phyloP scores from a whole-genome alignment of 2,113 vertebrate genomes.

The Xiphophorus hellerii region DNA sequence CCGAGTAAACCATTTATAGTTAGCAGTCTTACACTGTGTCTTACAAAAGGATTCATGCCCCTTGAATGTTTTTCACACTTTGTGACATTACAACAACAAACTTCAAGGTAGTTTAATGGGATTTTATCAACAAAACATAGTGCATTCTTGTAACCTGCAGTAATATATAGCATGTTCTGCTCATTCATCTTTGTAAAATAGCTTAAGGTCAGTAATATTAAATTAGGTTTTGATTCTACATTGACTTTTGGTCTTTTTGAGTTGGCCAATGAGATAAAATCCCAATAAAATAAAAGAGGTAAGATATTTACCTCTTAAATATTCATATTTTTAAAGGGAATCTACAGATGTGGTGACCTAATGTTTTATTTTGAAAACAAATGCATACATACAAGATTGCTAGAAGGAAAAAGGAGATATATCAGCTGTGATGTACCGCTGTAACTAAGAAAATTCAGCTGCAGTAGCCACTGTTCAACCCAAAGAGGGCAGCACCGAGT shows the following conservation, averaged over 20 bases:
- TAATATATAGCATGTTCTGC: too few species aligned
- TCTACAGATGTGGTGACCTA: neutral
- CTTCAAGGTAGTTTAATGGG: neutral
- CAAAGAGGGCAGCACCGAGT: too few species aligned
- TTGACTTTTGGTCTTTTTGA: neutral
- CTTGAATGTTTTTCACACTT: neutral
- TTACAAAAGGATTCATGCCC: neutral
- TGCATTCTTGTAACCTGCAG: neutral
- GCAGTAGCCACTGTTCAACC: too few species aligned
- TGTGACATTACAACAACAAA: too few species aligned
- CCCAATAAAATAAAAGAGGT: neutral
- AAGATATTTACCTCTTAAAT: neutral
- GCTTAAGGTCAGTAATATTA: too few species aligned
- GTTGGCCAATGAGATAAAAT: neutral
- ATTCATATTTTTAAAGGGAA: neutral
- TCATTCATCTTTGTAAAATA: too few species aligned
- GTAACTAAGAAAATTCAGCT: too few species aligned
- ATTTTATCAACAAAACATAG: neutral
- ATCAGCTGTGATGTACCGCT: neutral
- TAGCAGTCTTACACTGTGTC: neutral
- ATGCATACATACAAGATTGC: neutral
- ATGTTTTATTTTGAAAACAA: neutral
- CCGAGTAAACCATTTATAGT: neutral
- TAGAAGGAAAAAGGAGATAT: neutral
- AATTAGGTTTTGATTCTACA: too few species aligned